phyloP scores from a whole-genome alignment of 2,113 vertebrate genomes.

The Ibidorhyncha struthersii region DNA sequence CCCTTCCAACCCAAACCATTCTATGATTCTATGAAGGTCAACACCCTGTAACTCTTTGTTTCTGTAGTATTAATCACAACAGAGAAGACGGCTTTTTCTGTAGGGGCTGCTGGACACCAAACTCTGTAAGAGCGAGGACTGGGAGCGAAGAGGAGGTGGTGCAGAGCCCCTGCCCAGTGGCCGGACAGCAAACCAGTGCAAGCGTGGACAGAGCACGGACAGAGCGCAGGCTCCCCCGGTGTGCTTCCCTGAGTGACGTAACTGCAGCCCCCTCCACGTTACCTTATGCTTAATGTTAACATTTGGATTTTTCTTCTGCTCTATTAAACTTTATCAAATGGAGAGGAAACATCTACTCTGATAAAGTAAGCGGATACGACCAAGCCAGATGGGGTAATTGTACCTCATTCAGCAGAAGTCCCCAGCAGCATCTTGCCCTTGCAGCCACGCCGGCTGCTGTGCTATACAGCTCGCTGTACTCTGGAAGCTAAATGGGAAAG shows the following conservation, averaged over 20 bases:
- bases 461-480: accelerated
- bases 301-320: not conserved
- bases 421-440: not conserved
- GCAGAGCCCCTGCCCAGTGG: not conserved
- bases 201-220: accelerated
- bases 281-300: accelerated
- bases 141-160: not conserved
- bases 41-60: not conserved
- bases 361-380: accelerated
- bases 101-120: not conserved
- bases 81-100: not conserved
- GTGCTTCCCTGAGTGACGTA: accelerated
- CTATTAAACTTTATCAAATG: not conserved
- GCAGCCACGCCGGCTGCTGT: not conserved
- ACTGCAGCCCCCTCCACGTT: not conserved
- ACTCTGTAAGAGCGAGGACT: accelerated
- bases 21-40: not conserved
- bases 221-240: accelerated
- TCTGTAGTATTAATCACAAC: accelerated
- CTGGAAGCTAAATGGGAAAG: not conserved
- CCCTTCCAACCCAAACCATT: not conserved
- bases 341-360: not conserved
- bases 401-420: accelerated
- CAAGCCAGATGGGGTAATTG: not conserved
- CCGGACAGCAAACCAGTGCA: not conserved